Conservation (phyloP, 2,888 invertebrate genomes). For the Cephus runcator region DNA sequence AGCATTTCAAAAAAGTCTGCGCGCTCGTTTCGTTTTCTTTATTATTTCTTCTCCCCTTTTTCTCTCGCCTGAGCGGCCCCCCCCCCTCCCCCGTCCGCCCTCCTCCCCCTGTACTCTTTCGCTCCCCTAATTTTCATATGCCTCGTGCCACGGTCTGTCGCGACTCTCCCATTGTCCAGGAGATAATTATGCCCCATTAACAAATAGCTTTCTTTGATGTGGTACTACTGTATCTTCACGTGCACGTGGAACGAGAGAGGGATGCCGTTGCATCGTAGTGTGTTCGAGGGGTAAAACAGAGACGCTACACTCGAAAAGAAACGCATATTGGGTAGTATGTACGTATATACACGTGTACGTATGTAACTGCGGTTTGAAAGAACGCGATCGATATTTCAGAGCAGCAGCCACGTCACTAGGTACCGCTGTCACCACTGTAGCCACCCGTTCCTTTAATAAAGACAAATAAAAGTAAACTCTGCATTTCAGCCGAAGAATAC, state of each 20-base stretch:
- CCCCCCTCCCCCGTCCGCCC: not conserved
- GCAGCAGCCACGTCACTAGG: constrained; percentile 19
- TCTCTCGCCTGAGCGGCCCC: not conserved
- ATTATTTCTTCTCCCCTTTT: not conserved
- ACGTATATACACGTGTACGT: not conserved
- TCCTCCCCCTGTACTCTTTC: not conserved
- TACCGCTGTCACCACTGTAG: not conserved
- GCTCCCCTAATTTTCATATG: constrained; percentile 5
- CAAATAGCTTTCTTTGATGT: constrained; percentile 58
- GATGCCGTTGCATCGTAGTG: not conserved
- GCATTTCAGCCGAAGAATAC: not conserved
- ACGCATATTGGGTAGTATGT: not conserved
- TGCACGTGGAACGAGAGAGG: constrained; percentile 17
- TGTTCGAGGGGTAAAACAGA: not conserved
- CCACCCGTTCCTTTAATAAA: not conserved
- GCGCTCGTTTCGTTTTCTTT: not conserved
- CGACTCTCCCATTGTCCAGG: constrained; percentile 42
- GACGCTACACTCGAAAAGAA: not conserved
- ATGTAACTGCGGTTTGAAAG: constrained; percentile 33
- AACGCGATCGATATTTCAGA: constrained; percentile 47
- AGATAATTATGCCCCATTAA: constrained; percentile 61
- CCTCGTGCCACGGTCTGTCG: constrained; percentile 23
- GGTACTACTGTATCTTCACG: constrained; percentile 33
- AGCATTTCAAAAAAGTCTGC: not conserved
- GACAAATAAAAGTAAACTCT: not conserved